These are phyloP conservation scores for Esox niger DNA, from an alignment of 2,113 vertebrate species.

Conservation along the genomic window DNA sequence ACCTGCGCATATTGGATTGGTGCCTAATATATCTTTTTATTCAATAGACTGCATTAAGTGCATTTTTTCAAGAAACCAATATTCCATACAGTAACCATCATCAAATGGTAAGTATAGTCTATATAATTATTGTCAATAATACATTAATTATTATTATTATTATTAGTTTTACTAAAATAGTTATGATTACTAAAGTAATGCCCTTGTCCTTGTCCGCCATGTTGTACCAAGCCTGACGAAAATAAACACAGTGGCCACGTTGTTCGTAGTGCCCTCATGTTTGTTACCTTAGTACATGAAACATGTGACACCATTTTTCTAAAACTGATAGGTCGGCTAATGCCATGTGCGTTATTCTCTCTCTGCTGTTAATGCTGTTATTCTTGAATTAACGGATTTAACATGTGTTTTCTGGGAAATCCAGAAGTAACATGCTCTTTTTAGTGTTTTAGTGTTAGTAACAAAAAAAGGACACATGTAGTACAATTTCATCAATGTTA, in stretches of 20 bases:
- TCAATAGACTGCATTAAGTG: slow-evolving; percentile 91
- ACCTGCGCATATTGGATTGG: no score
- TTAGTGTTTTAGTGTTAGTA: no score
- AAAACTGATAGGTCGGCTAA: no score
- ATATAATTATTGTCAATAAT: not conserved
- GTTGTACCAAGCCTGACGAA: slow-evolving; percentile 40
- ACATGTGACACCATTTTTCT: no score
- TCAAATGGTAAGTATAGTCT: slow-evolving; percentile 92
- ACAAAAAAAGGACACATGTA: no score
- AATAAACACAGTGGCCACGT: slow-evolving; percentile 31
- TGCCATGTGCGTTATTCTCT: no score
- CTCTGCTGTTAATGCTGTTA: no score
- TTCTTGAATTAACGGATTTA: no score
- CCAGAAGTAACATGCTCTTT: no score
- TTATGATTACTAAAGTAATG: slow-evolving; percentile 5
- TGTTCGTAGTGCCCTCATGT: not conserved
- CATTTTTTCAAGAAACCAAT: slow-evolving; percentile 98
- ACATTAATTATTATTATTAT: slow-evolving; percentile 13
- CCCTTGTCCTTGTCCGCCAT: slow-evolving; percentile 38
- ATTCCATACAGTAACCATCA: slow-evolving; percentile 95
- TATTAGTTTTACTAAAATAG: slow-evolving; percentile 2
- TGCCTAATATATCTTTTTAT: no score
- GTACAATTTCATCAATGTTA: no score
- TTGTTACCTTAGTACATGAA: not conserved
- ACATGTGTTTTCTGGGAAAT: no score